Evolutionary conservation across 1,140 invertebrate species (phyloP).

Genomic region (Hylaeus anthracinus): DNA sequence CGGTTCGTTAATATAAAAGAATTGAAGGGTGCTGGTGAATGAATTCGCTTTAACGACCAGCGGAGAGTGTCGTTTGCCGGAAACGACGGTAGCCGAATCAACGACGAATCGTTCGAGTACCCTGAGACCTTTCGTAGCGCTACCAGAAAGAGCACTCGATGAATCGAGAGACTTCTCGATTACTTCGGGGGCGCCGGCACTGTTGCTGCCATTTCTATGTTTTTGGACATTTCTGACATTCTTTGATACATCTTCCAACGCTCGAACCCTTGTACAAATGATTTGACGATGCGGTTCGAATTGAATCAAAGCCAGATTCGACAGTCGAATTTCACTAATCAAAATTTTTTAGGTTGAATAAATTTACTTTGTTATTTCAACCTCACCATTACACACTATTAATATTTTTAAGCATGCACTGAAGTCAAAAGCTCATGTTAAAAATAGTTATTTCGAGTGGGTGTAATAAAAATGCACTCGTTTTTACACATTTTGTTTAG

Average conservation of each 20-base stretch:
- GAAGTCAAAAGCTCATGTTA: too few species aligned
- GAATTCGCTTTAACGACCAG: conserved; percentile 55
- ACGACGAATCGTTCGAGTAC: conserved; percentile 47
- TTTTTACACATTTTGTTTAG: too few species aligned
- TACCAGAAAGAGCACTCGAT: conserved; percentile 53
- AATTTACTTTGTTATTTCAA: too few species aligned
- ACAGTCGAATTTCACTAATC: too few species aligned
- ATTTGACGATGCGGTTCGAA: too few species aligned
- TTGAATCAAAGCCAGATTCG: too few species aligned
- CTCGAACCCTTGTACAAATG: too few species aligned
- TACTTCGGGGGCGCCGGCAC: conserved; percentile 16
- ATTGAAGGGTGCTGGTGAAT: conserved; percentile 48
- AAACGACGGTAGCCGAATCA: conserved; percentile 58
- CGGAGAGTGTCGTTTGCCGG: conserved; percentile 54
- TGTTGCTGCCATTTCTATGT: background rate
- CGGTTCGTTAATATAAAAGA: conserved; percentile 40
- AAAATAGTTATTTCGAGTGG: too few species aligned
- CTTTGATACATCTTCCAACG: conserved; percentile 3
- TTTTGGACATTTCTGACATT: conserved; percentile 1
- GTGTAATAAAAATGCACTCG: too few species aligned
- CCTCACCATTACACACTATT: too few species aligned
- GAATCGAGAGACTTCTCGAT: conserved; percentile 56
- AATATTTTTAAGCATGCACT: too few species aligned
- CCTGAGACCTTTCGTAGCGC: conserved; percentile 52
- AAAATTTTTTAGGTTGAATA: too few species aligned